Conservation (phyloP, 2,797 vertebrate species). For the Limnodromus scolopaceus region DNA sequence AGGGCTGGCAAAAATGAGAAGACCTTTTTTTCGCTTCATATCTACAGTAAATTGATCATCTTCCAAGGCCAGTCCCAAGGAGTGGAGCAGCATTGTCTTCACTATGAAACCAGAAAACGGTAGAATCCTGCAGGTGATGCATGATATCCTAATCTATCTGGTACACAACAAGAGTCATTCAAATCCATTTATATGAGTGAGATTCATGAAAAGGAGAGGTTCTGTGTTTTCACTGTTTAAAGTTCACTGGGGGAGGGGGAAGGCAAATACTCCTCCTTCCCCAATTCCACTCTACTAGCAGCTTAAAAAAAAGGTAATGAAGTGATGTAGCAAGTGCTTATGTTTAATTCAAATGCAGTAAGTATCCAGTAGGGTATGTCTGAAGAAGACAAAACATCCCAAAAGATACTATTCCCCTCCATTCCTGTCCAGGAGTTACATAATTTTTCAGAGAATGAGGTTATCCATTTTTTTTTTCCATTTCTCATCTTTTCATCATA, state of each 20-base stretch:
- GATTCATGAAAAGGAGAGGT: background rate
- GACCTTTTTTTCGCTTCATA: background rate
- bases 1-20: background rate
- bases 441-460: background rate
- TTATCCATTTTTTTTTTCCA: background rate
- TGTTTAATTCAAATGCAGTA: background rate
- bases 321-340: background rate
- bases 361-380: background rate
- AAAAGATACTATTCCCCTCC: background rate
- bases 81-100: background rate
- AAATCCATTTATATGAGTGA: background rate
- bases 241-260: background rate
- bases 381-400: background rate
- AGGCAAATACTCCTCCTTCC: accelerated
- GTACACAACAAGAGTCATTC: background rate
- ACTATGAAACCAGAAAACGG: background rate
- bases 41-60: background rate
- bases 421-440: background rate
- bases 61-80: background rate
- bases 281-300: background rate
- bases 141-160: background rate
- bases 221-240: background rate
- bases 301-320: background rate
- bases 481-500: background rate
- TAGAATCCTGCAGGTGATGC: background rate